Percentiles rank a stretch among this genome's conserved stretches.
Conservation (phyloP, 2,888 invertebrate genomes). For the Perithous albicinctus region DNA sequence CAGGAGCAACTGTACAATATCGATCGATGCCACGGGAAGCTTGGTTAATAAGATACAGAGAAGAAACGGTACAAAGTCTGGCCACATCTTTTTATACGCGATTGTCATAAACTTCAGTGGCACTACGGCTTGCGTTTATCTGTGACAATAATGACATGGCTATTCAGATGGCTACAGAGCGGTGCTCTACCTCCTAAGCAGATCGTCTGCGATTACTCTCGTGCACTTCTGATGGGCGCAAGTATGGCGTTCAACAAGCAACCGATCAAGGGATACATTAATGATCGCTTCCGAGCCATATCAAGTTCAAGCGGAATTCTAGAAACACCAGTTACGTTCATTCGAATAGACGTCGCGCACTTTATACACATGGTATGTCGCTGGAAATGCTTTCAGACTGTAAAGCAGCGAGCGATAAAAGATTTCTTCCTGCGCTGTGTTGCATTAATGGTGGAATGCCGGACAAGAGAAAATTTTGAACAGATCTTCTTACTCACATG, state of each 20-base stretch:
- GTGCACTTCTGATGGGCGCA: conserved; percentile 57
- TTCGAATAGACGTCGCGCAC: conserved; percentile 62
- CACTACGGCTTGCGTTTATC: too few relatives aligned
- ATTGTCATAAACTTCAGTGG: conserved; percentile 54
- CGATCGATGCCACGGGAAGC: conserved; percentile 61
- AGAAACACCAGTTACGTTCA: conserved; percentile 40
- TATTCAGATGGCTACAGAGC: conserved; percentile 47
- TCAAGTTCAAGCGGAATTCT: neutral
- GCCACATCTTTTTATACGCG: conserved; percentile 62
- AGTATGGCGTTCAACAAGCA: conserved; percentile 63
- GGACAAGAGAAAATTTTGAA: conserved; percentile 25
- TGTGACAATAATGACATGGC: too few relatives aligned
- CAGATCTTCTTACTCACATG: conserved; percentile 48
- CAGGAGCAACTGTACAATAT: conserved; percentile 10
- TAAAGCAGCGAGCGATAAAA: conserved; percentile 31
- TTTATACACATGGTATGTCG: conserved; percentile 46
- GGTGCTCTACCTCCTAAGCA: conserved; percentile 54
- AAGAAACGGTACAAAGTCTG: conserved; percentile 38
- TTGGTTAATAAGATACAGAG: conserved; percentile 40
- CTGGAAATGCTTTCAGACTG: conserved; percentile 35
- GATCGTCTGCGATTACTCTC: conserved; percentile 55
- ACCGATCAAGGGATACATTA: conserved; percentile 52
- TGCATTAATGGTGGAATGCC: conserved; percentile 50
- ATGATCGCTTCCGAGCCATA: conserved; percentile 35
- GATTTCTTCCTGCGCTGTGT: conserved; percentile 52